These are phyloP conservation scores for Ostrea edulis DNA, from an alignment of 1,140 invertebrate species.

Conservation along the genomic window DNA sequence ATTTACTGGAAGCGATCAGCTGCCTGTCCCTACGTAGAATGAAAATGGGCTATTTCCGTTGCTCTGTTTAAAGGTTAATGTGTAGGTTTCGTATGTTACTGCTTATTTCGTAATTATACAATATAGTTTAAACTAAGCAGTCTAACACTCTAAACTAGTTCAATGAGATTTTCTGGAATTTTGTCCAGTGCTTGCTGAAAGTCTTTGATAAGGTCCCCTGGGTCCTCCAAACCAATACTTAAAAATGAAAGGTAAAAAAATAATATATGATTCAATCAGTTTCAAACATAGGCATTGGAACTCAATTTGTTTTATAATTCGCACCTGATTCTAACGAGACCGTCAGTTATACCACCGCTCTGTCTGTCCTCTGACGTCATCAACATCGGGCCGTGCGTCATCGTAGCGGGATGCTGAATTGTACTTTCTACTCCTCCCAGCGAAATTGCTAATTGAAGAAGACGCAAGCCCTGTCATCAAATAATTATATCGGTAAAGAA, in stretches of 20 bases:
- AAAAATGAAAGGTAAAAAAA: neutral
- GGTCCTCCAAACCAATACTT: slow-evolving; percentile 94
- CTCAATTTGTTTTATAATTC: neutral
- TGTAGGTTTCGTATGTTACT: neutral
- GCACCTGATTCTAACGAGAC: slow-evolving; percentile 87
- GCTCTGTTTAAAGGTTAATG: neutral
- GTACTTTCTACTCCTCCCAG: slow-evolving; percentile 97
- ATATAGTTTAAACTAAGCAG: neutral
- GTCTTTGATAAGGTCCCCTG: slow-evolving; percentile 91
- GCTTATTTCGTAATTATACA: neutral
- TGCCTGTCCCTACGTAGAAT: neutral
- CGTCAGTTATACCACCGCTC: slow-evolving; percentile 90
- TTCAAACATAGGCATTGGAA: neutral
- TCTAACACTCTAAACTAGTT: neutral
- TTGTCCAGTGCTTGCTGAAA: slow-evolving; percentile 87
- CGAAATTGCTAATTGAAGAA: slow-evolving; percentile 92
- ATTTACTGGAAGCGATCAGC: neutral
- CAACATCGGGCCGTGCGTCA: slow-evolving; percentile 80
- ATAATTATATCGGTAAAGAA: neutral
- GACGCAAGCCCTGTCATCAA: slow-evolving; percentile 63
- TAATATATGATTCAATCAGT: neutral
- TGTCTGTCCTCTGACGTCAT: slow-evolving; percentile 84
- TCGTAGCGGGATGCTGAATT: slow-evolving; percentile 80
- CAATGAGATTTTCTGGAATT: slow-evolving; percentile 51
- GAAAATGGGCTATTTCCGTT: neutral